These are phyloP conservation scores for Spheniscus humboldti DNA, from an alignment of 2,797 vertebrate species.

Conservation along the genomic window DNA sequence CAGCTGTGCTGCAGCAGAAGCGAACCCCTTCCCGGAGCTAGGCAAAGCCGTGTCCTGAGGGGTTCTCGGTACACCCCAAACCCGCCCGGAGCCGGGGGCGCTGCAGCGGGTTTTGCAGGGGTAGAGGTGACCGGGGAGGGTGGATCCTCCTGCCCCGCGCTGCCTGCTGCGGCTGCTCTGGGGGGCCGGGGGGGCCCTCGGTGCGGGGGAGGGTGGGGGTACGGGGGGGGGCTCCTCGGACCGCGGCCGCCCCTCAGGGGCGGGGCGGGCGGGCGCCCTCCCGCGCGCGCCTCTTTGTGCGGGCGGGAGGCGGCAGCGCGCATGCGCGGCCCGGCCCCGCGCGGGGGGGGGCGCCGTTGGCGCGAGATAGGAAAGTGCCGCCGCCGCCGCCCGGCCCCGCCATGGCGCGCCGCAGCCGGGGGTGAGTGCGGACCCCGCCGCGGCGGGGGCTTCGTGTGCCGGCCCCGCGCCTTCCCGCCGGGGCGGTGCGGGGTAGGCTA, in stretches of 20 bases:
- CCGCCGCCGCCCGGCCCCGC: background rate
- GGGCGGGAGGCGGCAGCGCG: background rate
- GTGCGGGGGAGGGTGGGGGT: background rate
- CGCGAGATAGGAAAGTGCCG: constrained; percentile 76
- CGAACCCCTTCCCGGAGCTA: background rate
- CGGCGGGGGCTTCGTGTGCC: background rate
- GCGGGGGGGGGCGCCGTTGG: constrained; percentile 63
- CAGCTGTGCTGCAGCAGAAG: background rate
- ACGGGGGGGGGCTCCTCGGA: too few species aligned
- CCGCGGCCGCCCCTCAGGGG: background rate
- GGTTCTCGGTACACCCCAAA: background rate
- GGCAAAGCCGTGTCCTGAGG: background rate
- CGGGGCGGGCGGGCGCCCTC: background rate
- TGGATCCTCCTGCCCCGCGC: too few species aligned
- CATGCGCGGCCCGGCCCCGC: constrained; percentile 3
- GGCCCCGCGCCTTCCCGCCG: background rate
- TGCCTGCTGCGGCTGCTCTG: too few species aligned
- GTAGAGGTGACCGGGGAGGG: background rate
- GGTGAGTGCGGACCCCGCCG: constrained; percentile 30
- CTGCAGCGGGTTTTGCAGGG: background rate
- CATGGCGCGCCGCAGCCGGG: constrained; percentile 53
- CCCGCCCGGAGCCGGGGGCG: background rate
- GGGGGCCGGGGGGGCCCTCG: too few species aligned
- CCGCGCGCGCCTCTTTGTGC: constrained; percentile 48
- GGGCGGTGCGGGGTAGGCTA: too few species aligned